Conservation (phyloP, 2,113 vertebrate genomes). For the Myrmophylax atrothorax region DNA sequence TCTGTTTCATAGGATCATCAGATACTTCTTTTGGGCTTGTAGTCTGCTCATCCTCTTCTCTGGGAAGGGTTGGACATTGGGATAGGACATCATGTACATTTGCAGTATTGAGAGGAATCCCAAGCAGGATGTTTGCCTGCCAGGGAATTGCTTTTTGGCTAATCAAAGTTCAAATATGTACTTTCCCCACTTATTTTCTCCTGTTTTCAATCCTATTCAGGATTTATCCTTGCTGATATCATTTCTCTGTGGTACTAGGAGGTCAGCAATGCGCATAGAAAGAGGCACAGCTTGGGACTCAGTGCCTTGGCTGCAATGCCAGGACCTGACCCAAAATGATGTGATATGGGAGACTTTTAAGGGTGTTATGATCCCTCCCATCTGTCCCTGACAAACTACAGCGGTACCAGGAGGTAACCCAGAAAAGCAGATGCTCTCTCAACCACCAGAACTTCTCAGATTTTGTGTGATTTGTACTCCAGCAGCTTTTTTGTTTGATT, state of each 20-base stretch:
- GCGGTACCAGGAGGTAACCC: background rate
- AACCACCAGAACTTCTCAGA: background rate
- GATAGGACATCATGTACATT: background rate
- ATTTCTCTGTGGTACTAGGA: background rate
- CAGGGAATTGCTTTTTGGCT: background rate
- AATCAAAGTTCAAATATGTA: background rate
- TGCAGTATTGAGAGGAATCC: background rate
- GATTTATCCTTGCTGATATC: background rate
- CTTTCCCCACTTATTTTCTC: background rate
- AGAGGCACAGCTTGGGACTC: background rate
- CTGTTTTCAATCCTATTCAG: background rate
- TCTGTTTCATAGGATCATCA: accelerated
- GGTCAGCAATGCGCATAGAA: background rate
- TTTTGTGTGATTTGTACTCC: background rate
- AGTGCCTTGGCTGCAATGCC: background rate
- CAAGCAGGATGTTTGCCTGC: background rate
- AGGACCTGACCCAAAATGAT: background rate
- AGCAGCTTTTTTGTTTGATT: background rate
- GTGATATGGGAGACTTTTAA: background rate
- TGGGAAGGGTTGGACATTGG: background rate
- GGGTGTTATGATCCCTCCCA: background rate
- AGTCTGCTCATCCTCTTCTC: background rate
- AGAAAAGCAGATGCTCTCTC: background rate
- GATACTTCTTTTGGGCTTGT: background rate
- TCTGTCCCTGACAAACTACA: background rate